Evolutionary conservation across 2,113 vertebrate genomes (phyloP), one percentile per base, ranked within the genome.

Genomic region (Gymnocephalus cernua): DNA sequence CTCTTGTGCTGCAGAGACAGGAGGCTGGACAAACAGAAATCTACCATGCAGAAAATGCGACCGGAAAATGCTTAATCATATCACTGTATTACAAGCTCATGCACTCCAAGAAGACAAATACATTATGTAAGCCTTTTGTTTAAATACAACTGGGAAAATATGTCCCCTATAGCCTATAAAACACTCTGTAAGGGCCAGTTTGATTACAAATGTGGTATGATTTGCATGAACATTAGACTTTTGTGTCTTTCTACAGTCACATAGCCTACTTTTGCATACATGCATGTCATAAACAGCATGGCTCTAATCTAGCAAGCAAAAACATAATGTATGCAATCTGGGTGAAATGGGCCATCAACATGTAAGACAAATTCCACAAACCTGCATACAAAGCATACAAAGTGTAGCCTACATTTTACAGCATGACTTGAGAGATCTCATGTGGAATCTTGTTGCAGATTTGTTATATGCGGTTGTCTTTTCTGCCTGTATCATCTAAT

Each of bases 1-100:
- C n/a, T n/a, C n/a, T n/a, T n/a, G n/a, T 45, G 45, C 64, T 23
- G 80, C 85, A 77, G 56, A 54, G 13, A 16, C 38, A 25, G 12
- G 63, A 21, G 50, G 27, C 53, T 48, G 18, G 54, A 21, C 57
- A 8, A 50, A 32, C 38, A 2, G 0, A 63, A 12, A 38, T 11
- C 3, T 4, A 41, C 53, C n/a, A 2, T 58, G 62, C 35, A 68
- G 13, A 56, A 32, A n/a, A 64, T 25, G 19, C 27, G 25, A 59
- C 51, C 69, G 50, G 79, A 69, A 72, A 70, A 19, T 1, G 9
- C 19, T 29, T 19, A 16, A 21, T 21, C 38, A 29, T 65, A 45
- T 9, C 23, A 9, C n/a, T n/a, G 23, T 44, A 14, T 11, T 23
- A 5, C n/a, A 21, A 23, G n/a, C 32, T 32, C 6, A 6, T 11